Evolutionary conservation across 2,113 vertebrate species (phyloP), one percentile per base, ranked within the genome.

Genomic region (Bubo bubo): DNA sequence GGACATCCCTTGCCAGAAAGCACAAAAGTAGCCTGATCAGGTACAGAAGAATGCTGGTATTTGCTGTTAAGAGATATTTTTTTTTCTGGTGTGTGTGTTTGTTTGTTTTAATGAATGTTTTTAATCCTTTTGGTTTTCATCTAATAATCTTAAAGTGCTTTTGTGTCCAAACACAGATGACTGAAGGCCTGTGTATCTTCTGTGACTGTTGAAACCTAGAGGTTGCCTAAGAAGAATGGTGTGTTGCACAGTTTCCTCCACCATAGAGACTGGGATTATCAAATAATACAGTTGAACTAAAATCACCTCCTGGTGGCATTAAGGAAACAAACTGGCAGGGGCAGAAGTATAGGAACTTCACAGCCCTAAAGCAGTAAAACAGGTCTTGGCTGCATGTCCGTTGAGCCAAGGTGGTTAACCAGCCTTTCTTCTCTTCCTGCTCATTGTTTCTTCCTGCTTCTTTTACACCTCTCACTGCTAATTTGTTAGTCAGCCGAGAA

Each of bases 311-410:
- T 71, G 26, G 3, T 76, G 37, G 27, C 45, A 21, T 53, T 79
- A 60, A 52, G 27, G 64, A 79, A 73, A 43, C 47, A 75, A 66
- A 63, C 55, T 63, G 39, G 27, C 7, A 39, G 43, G 39, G 22
- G 12, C 18, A 86, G 37, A 82, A 82, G 12, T 32, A 30, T 37
- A 49, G 62, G 39, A 82, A 20, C 45, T 76, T 91, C 37, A 32
- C 27, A 70, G 22, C 20, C 43, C 21, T 45, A 9, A 62, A 67
- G 43, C 26, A 56, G 21, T 87, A 56, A 39, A 82, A 20, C 9
- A 10, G 30, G 6, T 73, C 39, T 76, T 0, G 1, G 23, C 68
- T 68, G 27, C 3, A 0, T 64, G 66, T 85, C 58, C 0, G 0
- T 45, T 71, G 63, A 72, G 66, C 45, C 0, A 1, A 50, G 45